phyloP scores from a whole-genome alignment of 2,113 vertebrate genomes.

The Serilophus lunatus region DNA sequence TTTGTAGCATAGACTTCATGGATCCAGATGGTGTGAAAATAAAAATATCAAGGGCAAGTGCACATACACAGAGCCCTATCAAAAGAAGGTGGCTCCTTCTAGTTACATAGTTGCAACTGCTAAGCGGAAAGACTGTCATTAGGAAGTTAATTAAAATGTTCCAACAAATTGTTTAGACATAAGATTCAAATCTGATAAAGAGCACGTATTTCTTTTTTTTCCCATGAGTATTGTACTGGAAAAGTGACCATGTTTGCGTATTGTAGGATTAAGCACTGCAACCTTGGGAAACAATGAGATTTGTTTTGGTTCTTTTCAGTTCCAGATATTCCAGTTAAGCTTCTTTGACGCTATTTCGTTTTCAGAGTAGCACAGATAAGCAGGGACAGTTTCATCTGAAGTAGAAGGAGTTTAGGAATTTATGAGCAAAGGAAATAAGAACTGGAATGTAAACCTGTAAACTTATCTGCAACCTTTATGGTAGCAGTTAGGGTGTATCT shows the following conservation, averaged over 20 bases:
- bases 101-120: neutral
- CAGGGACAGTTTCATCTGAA: neutral
- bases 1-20: constrained; percentile 54
- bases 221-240: neutral
- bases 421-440: neutral
- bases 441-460: neutral
- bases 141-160: neutral
- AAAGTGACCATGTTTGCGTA: neutral
- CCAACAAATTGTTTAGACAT: neutral
- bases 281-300: neutral
- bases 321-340: constrained; percentile 9
- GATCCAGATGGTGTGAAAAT: constrained; percentile 47
- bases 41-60: constrained; percentile 54
- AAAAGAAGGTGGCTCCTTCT: constrained; percentile 39
- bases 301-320: neutral
- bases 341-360: neutral
- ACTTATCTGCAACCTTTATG: neutral
- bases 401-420: neutral
- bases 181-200: neutral
- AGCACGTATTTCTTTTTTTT: neutral
- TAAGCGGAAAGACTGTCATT: neutral
- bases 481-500: neutral
- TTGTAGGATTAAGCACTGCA: neutral
- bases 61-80: constrained; percentile 28
- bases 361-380: neutral